Evolutionary conservation across 2,113 vertebrate genomes (phyloP).

Genomic region (Gallinago undulata): DNA sequence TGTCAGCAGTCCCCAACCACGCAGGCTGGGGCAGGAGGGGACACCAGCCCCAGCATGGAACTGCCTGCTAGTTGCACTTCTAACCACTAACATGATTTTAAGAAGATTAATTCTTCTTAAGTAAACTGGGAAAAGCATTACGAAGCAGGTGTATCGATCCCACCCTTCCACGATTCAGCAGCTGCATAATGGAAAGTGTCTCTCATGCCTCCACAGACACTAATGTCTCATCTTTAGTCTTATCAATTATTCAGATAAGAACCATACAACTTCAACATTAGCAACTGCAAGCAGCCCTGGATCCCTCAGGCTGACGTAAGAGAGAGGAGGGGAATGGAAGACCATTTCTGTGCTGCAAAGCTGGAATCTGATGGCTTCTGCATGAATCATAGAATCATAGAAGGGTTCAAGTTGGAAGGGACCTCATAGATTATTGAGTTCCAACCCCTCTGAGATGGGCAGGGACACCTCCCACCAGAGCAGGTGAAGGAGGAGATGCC

Average conservation of each 20-base stretch:
- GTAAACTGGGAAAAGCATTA: neutral
- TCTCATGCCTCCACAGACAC: constrained; percentile 18
- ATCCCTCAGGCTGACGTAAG: neutral
- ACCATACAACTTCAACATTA: neutral
- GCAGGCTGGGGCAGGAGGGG: neutral
- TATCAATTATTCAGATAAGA: constrained; percentile 66
- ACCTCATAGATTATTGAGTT: no score
- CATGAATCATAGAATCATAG: no score
- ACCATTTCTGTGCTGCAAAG: neutral
- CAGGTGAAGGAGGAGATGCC: neutral
- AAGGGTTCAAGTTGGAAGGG: no score
- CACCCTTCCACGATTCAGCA: neutral
- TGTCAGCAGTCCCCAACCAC: neutral
- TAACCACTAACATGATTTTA: neutral
- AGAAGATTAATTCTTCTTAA: constrained; percentile 16
- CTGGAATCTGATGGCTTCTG: neutral
- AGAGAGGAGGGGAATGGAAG: neutral
- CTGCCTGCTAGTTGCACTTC: neutral
- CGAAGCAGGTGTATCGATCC: constrained; percentile 2
- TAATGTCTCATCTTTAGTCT: constrained; percentile 55
- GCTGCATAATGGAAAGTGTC: constrained; percentile 47
- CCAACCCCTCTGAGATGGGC: no score
- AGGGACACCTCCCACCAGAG: no score
- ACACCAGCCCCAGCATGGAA: rapidly evolving
- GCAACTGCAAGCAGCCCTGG: constrained; percentile 9